Evolutionary conservation across 92 coral and sea anemone genomes (phyloP), one percentile per base, ranked within the genome.

Genomic region (Pocillopora meandrina): DNA sequence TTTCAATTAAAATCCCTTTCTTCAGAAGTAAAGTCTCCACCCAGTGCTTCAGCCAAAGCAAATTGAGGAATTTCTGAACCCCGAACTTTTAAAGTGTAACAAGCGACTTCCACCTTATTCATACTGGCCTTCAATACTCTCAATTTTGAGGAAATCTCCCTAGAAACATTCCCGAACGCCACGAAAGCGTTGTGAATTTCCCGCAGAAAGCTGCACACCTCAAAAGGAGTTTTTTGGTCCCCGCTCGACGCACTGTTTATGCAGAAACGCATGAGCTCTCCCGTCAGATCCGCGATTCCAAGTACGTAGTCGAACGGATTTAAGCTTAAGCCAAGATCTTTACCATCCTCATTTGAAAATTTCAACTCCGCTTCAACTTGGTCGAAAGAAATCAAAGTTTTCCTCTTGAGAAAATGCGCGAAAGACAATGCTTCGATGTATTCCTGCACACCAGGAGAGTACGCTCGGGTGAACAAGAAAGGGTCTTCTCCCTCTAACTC

Each of bases 221-320:
- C 85, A 64, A 92, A 89, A 10, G 97, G 98, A 12, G 94, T 92
- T n/a, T 77, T 76, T 52, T 83, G 77, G 82, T 92, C 96, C 1
- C 98, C 99, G 56, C 90, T 91, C 0, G 98, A 98, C 16, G 98
- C 98, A 61, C 97, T 90, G 87, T 97, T 97, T 17, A 97, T 83
- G 47, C 97, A 92, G 26, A 97, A 84, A 12, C 99, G 93, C 99
- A 97, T 97, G 65, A 97, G 59, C 72, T 97, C 99, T 11, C 99
- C 99, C 0, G 99, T 97, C 60, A 97, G 86, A 86, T 97, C 99
- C n/a, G 99, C 96, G 55, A 97, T 81, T 23, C 99, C 99, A 56
- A 97, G 95, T 34, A 95, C 68, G 71, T 92, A 97, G 66, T 97
- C 97, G 10, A 88, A 87, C 26, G 98, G 97, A 70, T 87, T 92